Evolutionary conservation across 2,797 vertebrate species (phyloP).

Genomic region (Cynopterus sphinx): DNA sequence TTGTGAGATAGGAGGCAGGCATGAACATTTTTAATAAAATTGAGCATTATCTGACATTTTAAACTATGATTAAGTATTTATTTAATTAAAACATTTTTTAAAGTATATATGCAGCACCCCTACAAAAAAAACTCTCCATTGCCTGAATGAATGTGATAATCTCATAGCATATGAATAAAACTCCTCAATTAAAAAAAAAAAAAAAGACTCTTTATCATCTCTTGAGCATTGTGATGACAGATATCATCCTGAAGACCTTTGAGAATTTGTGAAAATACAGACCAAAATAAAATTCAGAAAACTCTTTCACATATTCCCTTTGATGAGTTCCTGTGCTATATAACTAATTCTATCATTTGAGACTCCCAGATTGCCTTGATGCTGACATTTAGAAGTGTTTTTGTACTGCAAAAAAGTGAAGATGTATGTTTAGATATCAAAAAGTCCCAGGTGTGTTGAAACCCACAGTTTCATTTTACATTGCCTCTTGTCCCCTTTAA

Average conservation of each 20-base stretch:
- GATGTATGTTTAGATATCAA: not conserved
- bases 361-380: not conserved
- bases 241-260: slow-evolving; percentile 11
- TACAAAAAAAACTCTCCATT: not conserved
- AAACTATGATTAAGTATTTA: not conserved
- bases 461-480: slow-evolving; percentile 54
- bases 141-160: not conserved
- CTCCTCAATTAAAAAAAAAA: not conserved
- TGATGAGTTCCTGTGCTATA: slow-evolving; percentile 26
- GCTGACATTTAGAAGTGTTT: slow-evolving; percentile 34
- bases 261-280: slow-evolving; percentile 44
- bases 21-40: not conserved
- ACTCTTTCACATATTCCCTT: not conserved
- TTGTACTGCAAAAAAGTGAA: not conserved
- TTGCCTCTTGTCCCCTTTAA: slow-evolving; percentile 50
- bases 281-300: slow-evolving; percentile 59
- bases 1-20: not conserved
- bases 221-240: slow-evolving; percentile 24
- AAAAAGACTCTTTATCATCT: not conserved
- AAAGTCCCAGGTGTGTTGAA: slow-evolving; percentile 47
- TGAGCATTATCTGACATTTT: not conserved
- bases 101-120: not conserved
- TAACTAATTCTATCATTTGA: slow-evolving; percentile 15
- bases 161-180: not conserved
- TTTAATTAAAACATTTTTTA: not conserved